phyloP scores from a whole-genome alignment of 2,113 vertebrate genomes.

The Coracopsis vasa region DNA sequence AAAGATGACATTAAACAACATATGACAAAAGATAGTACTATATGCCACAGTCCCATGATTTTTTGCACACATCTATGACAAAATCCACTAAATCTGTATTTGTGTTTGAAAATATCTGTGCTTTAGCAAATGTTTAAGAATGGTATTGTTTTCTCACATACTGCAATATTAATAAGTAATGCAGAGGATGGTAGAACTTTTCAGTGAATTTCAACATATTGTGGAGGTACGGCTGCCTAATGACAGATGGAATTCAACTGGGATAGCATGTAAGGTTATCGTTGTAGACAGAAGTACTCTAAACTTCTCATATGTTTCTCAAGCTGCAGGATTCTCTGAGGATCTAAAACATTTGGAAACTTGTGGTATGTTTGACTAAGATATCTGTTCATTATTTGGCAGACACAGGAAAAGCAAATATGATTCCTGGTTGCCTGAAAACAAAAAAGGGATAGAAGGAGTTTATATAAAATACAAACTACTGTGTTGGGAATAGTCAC shows the following conservation, averaged over 20 bases:
- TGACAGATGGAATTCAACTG: conserved; percentile 60
- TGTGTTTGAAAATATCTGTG: background rate
- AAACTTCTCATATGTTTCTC: conserved; percentile 66
- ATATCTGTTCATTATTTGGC: conserved; percentile 54
- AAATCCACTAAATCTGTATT: fast-evolving
- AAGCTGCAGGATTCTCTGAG: conserved; percentile 58
- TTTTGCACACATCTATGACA: background rate
- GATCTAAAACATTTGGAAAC: conserved; percentile 66
- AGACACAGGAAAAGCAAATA: background rate
- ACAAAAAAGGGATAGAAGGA: background rate
- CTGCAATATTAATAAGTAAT: background rate
- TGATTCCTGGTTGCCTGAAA: background rate
- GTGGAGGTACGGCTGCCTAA: conserved; percentile 6
- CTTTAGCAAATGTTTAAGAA: background rate
- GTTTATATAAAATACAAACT: background rate
- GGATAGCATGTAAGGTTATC: conserved; percentile 34
- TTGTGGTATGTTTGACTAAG: conserved; percentile 30
- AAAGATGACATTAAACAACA: background rate
- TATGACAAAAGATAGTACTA: background rate
- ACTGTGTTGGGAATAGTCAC: background rate
- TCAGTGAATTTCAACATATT: background rate
- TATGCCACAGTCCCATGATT: background rate
- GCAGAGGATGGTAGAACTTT: background rate
- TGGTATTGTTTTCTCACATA: background rate
- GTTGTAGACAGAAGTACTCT: conserved; percentile 38